A percentile compares a stretch with the other conserved stretches of the same genome.
Conservation (phyloP, 2,888 invertebrate genomes). For the Sympetrum striolatum region DNA sequence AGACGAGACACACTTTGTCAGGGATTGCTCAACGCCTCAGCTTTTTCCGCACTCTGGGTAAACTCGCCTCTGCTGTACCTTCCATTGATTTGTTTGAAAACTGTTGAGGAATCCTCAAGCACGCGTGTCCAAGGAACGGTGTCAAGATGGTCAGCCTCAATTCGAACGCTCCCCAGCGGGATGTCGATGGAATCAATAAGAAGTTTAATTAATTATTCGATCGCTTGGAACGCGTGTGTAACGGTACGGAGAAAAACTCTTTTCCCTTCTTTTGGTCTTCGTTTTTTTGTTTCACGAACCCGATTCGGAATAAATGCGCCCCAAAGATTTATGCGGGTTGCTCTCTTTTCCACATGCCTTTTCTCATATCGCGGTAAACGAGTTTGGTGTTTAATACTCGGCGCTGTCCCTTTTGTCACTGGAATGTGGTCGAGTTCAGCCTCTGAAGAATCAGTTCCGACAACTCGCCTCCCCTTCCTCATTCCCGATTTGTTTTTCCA, state of each 20-base stretch:
- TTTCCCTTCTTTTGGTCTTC: background rate
- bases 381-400: slow-evolving; percentile 7
- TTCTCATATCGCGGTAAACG: slow-evolving; percentile 15
- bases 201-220: slow-evolving; percentile 4
- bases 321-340: background rate
- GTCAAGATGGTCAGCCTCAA: background rate
- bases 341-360: background rate
- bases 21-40: background rate
- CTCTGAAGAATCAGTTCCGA: background rate
- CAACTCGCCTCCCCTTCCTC: background rate
- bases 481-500: background rate
- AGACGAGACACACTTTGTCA: background rate
- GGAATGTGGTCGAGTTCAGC: background rate
- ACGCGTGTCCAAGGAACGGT: background rate
- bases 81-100: background rate
- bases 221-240: background rate
- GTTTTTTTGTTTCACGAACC: background rate
- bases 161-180: background rate
- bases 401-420: slow-evolving; percentile 27
- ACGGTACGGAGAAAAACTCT: background rate
- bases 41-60: background rate
- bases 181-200: slow-evolving; percentile 15
- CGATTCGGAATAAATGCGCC: slow-evolving; percentile 16
- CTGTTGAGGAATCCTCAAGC: background rate
- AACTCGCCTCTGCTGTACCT: background rate